Percentiles rank a stretch among this genome's conserved stretches.
These are phyloP conservation scores for Chloropsis cyanopogon DNA, from an alignment of 2,113 vertebrate genomes.

Conservation along the genomic window DNA sequence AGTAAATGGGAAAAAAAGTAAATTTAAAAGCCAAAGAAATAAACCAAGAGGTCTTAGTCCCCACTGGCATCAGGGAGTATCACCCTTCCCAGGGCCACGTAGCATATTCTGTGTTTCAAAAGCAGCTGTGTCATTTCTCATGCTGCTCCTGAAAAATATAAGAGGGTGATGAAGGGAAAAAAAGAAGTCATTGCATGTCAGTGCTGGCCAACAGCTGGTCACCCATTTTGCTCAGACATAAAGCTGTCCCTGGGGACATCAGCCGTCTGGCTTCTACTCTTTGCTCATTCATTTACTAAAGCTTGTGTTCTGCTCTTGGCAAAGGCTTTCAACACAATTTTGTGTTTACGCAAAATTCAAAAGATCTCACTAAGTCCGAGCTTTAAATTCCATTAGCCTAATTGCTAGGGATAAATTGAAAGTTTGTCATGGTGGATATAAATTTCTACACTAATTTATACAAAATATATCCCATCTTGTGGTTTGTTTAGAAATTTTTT, in stretches of 20 bases:
- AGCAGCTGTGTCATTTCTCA: background rate
- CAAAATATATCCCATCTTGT: background rate
- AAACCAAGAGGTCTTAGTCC: background rate
- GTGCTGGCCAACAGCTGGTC: background rate
- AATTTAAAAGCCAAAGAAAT: background rate
- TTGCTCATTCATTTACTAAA: background rate
- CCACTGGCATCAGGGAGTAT: background rate
- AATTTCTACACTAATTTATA: background rate
- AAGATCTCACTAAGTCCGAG: background rate
- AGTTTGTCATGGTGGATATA: background rate
- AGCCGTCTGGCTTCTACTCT: background rate
- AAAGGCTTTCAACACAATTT: background rate
- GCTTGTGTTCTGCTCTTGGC: background rate
- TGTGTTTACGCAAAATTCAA: slow-evolving; percentile 1
- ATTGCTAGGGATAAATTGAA: background rate
- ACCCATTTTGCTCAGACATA: background rate
- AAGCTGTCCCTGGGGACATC: background rate
- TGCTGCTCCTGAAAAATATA: background rate
- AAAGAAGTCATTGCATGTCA: background rate
- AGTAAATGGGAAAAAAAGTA: background rate
- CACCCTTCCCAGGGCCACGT: background rate
- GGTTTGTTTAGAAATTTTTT: background rate
- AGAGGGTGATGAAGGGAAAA: background rate
- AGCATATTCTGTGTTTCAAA: background rate
- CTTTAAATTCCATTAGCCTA: background rate